phyloP scores from a whole-genome alignment of 2,888 invertebrate species.

The Oxytorus armatus region DNA sequence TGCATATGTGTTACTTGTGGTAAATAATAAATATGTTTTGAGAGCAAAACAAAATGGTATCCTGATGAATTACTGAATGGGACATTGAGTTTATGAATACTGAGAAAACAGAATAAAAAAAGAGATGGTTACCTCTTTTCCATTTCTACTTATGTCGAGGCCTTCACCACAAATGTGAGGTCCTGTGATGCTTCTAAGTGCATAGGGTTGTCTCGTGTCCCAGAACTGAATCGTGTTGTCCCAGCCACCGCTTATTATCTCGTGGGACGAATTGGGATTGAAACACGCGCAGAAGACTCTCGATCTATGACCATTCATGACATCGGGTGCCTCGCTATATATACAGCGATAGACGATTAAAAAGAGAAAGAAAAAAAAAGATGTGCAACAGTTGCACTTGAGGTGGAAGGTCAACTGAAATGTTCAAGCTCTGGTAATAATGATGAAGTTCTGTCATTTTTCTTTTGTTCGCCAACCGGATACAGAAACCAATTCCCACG shows the following conservation, averaged over 20 bases:
- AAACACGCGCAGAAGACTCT: constrained; percentile 88
- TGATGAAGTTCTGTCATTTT: too few relatives aligned
- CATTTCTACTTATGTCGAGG: constrained; percentile 87
- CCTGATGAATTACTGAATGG: background rate
- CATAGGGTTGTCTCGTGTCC: constrained; percentile 88
- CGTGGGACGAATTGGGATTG: constrained; percentile 88
- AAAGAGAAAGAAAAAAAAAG: too few relatives aligned
- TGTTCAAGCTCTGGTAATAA: too few relatives aligned
- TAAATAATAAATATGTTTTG: too few relatives aligned
- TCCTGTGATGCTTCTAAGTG: constrained; percentile 86
- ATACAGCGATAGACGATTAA: too few relatives aligned
- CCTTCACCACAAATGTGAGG: constrained; percentile 89
- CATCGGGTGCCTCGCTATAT: constrained; percentile 84
- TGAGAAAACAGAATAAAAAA: constrained; percentile 5
- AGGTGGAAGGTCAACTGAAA: too few relatives aligned
- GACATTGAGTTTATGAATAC: too few relatives aligned
- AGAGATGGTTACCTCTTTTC: constrained; percentile 86
- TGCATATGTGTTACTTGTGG: too few relatives aligned
- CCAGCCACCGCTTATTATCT: constrained; percentile 89
- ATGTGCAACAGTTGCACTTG: too few relatives aligned
- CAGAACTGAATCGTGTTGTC: constrained; percentile 89
- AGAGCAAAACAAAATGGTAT: too few relatives aligned
- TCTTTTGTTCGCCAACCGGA: too few relatives aligned
- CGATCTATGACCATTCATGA: constrained; percentile 87
- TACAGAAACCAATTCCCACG: too few relatives aligned